These are phyloP conservation scores for Dynastes grantii DNA, from an alignment of 2,888 invertebrate genomes.

Conservation along the genomic window DNA sequence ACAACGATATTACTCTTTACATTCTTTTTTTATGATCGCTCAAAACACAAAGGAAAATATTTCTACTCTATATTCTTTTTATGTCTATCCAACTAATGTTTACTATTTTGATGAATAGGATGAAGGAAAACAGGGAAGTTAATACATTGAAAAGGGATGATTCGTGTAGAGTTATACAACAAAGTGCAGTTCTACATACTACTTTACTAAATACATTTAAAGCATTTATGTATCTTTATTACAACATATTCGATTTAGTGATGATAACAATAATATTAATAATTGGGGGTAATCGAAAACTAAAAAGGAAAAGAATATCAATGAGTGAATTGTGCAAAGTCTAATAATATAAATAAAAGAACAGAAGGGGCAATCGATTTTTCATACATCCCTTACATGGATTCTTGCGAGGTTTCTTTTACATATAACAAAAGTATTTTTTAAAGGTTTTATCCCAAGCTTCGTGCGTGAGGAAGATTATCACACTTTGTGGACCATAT, in stretches of 20 bases:
- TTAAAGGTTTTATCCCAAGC: not conserved
- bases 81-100: not conserved
- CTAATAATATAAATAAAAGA: constrained; percentile 43
- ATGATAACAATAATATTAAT: constrained; percentile 35
- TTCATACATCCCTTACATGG: constrained; percentile 43
- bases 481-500: not conserved
- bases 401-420: constrained; percentile 33
- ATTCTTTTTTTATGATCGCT: constrained; percentile 3
- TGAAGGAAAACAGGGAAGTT: not conserved
- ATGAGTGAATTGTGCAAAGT: constrained; percentile 34
- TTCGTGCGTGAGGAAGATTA: not conserved
- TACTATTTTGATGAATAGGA: not conserved
- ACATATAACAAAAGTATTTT: constrained; percentile 20
- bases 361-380: constrained; percentile 42
- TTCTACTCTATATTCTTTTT: constrained; percentile 17
- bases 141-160: constrained; percentile 13
- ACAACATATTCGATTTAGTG: constrained; percentile 29
- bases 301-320: constrained; percentile 6
- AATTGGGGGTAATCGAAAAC: constrained; percentile 9
- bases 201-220: constrained; percentile 49
- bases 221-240: constrained; percentile 36
- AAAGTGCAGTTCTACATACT: constrained; percentile 49
- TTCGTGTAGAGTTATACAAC: constrained; percentile 28
- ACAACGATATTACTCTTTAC: constrained; percentile 1
- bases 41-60: not conserved